Evolutionary conservation across 1,140 invertebrate genomes (phyloP).

Genomic region (Orchestia grillus): DNA sequence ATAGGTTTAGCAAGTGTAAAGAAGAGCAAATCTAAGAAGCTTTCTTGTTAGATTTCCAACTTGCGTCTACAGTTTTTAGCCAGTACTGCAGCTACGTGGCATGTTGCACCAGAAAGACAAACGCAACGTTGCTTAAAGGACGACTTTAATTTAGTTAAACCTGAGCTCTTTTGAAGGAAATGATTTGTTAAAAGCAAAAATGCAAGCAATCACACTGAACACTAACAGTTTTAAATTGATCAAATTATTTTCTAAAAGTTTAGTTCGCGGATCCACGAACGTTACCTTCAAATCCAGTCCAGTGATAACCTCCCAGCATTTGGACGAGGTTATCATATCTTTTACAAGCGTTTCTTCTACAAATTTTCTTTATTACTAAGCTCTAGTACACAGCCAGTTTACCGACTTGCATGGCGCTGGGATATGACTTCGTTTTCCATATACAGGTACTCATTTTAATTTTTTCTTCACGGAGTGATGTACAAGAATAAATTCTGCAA

Average conservation of each 20-base stretch:
- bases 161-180: not conserved
- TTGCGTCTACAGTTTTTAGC: not conserved
- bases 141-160: not conserved
- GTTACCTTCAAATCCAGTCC: not conserved
- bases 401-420: not conserved
- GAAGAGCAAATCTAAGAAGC: not conserved
- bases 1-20: not conserved
- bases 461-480: not conserved
- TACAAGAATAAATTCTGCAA: not conserved
- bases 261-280: not conserved
- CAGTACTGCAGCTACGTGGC: not conserved
- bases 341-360: not conserved
- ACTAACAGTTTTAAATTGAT: not conserved
- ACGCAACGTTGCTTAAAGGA: not conserved
- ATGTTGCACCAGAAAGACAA: not conserved
- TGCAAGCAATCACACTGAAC: not conserved
- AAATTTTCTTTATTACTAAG: not conserved
- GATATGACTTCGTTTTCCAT: not conserved
- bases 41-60: not conserved
- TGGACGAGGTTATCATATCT: not conserved
- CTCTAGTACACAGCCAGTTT: not conserved
- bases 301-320: not conserved
- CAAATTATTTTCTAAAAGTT: not conserved
- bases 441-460: not conserved
- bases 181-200: not conserved